phyloP scores from a whole-genome alignment of 2,797 vertebrate species.

The Malacoraja senta region DNA sequence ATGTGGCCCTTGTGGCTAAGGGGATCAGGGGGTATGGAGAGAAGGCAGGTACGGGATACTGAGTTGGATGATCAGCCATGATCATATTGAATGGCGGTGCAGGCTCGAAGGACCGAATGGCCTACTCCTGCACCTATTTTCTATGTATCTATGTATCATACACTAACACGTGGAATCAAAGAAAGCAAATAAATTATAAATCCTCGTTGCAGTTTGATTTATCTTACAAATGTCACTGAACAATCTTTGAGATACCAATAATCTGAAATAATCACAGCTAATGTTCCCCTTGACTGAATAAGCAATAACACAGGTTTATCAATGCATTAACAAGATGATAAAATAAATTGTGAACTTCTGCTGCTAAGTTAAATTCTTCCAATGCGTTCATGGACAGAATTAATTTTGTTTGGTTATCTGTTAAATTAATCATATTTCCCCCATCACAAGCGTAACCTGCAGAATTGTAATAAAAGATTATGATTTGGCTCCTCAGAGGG shows the following conservation, averaged over 20 bases:
- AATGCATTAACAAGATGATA: not conserved
- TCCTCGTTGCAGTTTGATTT: conserved; percentile 2
- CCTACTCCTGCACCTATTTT: no score
- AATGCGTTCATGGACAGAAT: not conserved
- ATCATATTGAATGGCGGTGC: no score
- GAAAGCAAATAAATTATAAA: not conserved
- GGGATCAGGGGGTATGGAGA: no score
- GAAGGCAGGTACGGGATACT: no score
- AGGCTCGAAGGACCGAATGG: no score
- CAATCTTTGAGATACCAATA: not conserved
- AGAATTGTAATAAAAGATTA: conserved; percentile 7
- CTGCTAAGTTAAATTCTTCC: not conserved
- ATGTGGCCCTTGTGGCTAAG: no score
- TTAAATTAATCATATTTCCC: conserved; percentile 17
- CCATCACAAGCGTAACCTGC: not conserved
- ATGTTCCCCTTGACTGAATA: not conserved
- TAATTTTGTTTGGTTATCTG: conserved; percentile 26
- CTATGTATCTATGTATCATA: no score
- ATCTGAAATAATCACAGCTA: conserved; percentile 14
- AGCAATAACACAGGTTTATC: conserved; percentile 13
- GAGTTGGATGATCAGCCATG: no score
- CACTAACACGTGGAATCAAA: not conserved
- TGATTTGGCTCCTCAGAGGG: conserved; percentile 1
- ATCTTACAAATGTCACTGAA: conserved; percentile 20
- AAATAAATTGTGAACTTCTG: not conserved